Evolutionary conservation across 2,888 invertebrate genomes (phyloP).

Genomic region (Caenorhabditis sp.): DNA sequence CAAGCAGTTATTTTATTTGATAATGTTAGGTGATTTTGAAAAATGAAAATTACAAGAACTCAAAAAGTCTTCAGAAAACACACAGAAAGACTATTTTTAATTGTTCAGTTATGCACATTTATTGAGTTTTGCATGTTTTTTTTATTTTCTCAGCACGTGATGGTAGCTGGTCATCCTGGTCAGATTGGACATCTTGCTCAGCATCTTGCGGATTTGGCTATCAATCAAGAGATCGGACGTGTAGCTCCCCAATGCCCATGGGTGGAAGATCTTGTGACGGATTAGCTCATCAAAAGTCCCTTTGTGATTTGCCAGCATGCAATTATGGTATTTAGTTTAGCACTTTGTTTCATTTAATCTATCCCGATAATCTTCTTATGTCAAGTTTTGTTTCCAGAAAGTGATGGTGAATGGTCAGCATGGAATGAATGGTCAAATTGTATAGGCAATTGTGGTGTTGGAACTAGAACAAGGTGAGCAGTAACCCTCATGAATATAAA

Average conservation of each 20-base stretch:
- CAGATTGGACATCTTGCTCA: conserved; percentile 66
- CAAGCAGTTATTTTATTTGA: too few relatives aligned
- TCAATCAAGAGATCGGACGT: conserved; percentile 57
- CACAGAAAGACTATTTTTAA: too few relatives aligned
- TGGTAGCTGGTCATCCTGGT: conserved; percentile 65
- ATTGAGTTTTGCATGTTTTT: conserved; percentile 27
- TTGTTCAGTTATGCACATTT: conserved; percentile 2
- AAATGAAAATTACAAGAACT: too few relatives aligned
- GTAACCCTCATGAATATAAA: neutral
- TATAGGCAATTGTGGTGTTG: conserved; percentile 55
- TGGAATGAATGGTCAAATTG: conserved; percentile 69
- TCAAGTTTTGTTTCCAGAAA: conserved; percentile 25
- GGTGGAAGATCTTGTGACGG: conserved; percentile 60
- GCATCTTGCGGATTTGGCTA: conserved; percentile 64
- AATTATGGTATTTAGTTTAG: conserved; percentile 26
- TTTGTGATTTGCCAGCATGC: conserved; percentile 55
- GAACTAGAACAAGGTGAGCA: conserved; percentile 55
- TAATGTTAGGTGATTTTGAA: too few relatives aligned
- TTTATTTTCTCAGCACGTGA: conserved; percentile 53
- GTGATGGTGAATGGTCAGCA: conserved; percentile 62
- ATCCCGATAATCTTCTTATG: neutral
- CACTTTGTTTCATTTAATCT: neutral
- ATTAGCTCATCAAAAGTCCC: conserved; percentile 60
- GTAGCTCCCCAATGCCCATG: conserved; percentile 51
- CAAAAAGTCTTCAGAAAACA: too few relatives aligned